phyloP scores from a whole-genome alignment of 2,113 vertebrate species.

The Coptodon rendalli region DNA sequence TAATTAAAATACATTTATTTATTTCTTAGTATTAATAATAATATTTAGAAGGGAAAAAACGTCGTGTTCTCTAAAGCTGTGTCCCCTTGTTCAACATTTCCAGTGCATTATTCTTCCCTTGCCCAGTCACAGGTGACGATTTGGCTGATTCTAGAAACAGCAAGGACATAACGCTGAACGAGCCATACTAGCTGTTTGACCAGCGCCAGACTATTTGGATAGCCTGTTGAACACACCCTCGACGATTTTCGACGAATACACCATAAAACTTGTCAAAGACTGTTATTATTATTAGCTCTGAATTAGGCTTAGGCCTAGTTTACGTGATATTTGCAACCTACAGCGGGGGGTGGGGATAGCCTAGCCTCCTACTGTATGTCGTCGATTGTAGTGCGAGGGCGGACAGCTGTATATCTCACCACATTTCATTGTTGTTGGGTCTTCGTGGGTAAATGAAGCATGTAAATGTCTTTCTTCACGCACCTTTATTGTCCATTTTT shows the following conservation, averaged over 20 bases:
- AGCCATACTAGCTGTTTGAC: not conserved
- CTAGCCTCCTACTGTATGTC: slow-evolving; percentile 61
- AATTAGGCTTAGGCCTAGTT: slow-evolving; percentile 47
- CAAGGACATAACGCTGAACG: slow-evolving; percentile 28
- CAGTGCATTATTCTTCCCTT: not conserved
- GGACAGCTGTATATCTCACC: slow-evolving; percentile 14
- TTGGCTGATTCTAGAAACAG: slow-evolving; percentile 27
- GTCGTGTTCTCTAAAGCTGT: not conserved
- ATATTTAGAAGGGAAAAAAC: not conserved
- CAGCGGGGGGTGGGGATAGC: slow-evolving; percentile 54
- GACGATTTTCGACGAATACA: not conserved
- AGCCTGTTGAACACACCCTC: not conserved
- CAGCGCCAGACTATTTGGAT: not conserved
- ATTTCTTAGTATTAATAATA: not conserved
- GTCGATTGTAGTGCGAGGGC: slow-evolving; percentile 58
- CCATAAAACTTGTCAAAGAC: not conserved
- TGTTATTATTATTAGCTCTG: slow-evolving; percentile 16
- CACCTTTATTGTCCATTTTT: not conserved
- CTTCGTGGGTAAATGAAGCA: not conserved
- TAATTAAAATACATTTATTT: not conserved
- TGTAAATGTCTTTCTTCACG: not conserved
- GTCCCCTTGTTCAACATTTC: not conserved
- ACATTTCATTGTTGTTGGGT: not conserved
- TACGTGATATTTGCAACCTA: slow-evolving; percentile 39
- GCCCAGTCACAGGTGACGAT: slow-evolving; percentile 11